Percentiles rank a stretch among this genome's conserved stretches.
Evolutionary conservation across 2,888 invertebrate genomes (phyloP).

Genomic region (Drosophila gaucha): DNA sequence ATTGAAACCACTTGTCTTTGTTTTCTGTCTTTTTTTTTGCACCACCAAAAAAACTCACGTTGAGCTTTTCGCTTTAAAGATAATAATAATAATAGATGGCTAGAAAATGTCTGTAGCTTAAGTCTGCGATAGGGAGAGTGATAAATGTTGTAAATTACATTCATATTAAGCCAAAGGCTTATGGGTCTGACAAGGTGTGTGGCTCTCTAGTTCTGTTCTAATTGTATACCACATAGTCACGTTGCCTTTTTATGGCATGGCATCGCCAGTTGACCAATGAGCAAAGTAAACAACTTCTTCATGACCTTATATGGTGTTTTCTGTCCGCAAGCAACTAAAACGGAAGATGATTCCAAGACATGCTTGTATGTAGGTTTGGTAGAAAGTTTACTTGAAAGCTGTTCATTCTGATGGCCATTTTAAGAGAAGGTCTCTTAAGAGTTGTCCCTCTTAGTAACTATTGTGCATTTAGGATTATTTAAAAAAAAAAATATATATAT

Average conservation of each 20-base stretch:
- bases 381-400: no score
- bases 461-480: no score
- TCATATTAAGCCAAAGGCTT: slow-evolving; percentile 11
- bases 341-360: slow-evolving; percentile 27
- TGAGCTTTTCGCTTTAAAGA: neutral
- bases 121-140: slow-evolving; percentile 20
- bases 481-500: no score
- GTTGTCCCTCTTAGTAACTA: no score
- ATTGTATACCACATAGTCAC: slow-evolving; percentile 9
- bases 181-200: slow-evolving; percentile 21
- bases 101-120: slow-evolving; percentile 26
- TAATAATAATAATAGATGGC: neutral
- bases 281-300: slow-evolving; percentile 50
- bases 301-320: slow-evolving; percentile 65
- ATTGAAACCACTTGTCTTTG: slow-evolving; percentile 21
- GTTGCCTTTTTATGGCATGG: slow-evolving; percentile 64
- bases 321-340: slow-evolving; percentile 21
- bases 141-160: slow-evolving; percentile 63
- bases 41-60: neutral
- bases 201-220: slow-evolving; percentile 18
- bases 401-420: no score
- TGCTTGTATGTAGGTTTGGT: slow-evolving; percentile 6
- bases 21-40: slow-evolving; percentile 7
- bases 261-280: slow-evolving; percentile 30
- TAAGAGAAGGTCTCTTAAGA: no score